These are phyloP conservation scores for Circaetus gallicus DNA, from an alignment of 2,113 vertebrate species.

Conservation along the genomic window DNA sequence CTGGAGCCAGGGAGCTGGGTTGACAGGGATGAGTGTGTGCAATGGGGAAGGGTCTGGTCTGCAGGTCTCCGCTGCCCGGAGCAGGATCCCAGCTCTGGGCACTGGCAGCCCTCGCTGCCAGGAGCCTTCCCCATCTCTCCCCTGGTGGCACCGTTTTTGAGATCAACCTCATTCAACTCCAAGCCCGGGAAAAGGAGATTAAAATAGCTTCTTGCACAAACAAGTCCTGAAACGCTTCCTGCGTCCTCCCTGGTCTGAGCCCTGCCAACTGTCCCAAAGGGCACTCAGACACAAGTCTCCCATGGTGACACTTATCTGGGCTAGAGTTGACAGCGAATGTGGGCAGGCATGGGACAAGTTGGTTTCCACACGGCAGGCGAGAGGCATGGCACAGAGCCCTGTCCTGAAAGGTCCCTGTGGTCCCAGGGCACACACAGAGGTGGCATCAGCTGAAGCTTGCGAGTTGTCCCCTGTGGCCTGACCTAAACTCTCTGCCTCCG, in stretches of 20 bases:
- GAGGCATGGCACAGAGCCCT: background rate
- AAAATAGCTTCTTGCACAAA: conserved; percentile 49
- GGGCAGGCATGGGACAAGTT: background rate
- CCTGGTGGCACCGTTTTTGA: background rate
- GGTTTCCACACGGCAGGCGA: background rate
- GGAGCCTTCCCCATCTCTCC: background rate
- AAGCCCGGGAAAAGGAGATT: background rate
- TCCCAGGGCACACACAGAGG: background rate
- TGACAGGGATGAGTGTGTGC: accelerated
- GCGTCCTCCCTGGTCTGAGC: background rate
- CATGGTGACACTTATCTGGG: background rate
- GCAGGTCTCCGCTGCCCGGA: background rate
- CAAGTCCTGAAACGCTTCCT: conserved; percentile 13
- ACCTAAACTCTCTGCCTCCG: background rate
- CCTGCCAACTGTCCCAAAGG: conserved; percentile 41
- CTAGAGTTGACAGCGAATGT: background rate
- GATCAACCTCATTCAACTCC: background rate
- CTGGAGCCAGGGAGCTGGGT: background rate
- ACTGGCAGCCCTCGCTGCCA: accelerated
- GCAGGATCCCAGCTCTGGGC: background rate
- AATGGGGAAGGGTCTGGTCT: background rate
- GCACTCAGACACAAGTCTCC: background rate
- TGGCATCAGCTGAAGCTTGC: background rate
- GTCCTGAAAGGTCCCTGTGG: background rate
- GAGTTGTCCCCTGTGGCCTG: background rate